phyloP scores from a whole-genome alignment of 2,113 vertebrate genomes.

The Nothobranchius kuhntae region DNA sequence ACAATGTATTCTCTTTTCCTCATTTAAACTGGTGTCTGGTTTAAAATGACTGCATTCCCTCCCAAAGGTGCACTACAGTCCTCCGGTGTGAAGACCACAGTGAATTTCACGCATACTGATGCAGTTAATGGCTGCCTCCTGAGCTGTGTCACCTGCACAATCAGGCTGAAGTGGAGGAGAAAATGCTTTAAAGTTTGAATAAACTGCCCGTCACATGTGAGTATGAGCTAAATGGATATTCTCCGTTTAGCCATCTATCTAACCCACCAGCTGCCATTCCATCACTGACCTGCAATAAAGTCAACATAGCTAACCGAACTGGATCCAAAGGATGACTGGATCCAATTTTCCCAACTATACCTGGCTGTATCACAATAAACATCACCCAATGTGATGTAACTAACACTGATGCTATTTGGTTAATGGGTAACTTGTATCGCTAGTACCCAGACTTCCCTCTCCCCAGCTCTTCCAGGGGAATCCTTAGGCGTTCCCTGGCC shows the following conservation, averaged over 20 bases:
- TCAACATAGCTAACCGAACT: slow-evolving; percentile 10
- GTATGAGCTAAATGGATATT: slow-evolving; percentile 2
- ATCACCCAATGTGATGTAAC: slow-evolving; percentile 18
- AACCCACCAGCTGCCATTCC: slow-evolving; percentile 37
- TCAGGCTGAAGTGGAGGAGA: slow-evolving; percentile 12
- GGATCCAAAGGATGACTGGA: slow-evolving; percentile 26
- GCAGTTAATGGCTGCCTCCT: slow-evolving; percentile 12
- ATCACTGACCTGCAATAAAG: slow-evolving; percentile 35
- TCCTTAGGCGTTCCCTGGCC: no score
- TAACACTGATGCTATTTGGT: neutral
- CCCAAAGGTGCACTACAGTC: neutral
- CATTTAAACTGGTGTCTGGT: slow-evolving; percentile 18
- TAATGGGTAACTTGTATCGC: neutral
- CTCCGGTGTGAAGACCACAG: neutral
- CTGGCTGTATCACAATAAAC: slow-evolving; percentile 22
- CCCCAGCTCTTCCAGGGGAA: no score
- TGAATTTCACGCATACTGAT: slow-evolving; percentile 10
- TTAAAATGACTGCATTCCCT: neutral
- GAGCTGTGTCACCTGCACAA: slow-evolving; percentile 17
- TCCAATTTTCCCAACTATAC: slow-evolving; percentile 34
- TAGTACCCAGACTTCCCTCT: no score
- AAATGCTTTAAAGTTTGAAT: slow-evolving; percentile 11
- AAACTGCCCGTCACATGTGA: neutral
- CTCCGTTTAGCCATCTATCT: slow-evolving; percentile 13
- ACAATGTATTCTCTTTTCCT: slow-evolving; percentile 50